Conservation (phyloP, 2,797 vertebrate species). For the Poliocrania exsul region DNA sequence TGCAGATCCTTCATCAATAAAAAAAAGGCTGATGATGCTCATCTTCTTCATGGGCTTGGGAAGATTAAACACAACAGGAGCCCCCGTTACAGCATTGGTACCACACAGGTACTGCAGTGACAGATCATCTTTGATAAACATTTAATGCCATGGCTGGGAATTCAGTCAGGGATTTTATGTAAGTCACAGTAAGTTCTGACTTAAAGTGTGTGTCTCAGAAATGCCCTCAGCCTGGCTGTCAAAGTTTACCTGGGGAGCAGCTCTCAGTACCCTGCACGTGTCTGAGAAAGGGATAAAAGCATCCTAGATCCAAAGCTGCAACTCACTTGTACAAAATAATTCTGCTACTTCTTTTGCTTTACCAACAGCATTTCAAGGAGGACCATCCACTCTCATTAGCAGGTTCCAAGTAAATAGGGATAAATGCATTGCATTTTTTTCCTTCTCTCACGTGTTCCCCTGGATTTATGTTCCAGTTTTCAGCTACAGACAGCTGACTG, state of each 20-base stretch:
- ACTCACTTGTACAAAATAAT: background rate
- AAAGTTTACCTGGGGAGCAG: background rate
- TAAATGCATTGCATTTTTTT: background rate
- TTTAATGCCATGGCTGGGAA: background rate
- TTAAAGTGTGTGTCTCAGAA: background rate
- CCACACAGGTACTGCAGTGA: background rate
- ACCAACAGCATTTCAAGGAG: background rate
- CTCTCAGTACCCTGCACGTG: background rate
- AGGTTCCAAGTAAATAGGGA: background rate
- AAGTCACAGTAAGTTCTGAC: background rate
- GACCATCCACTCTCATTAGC: background rate
- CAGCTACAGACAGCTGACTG: background rate
- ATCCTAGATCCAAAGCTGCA: background rate
- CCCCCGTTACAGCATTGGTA: background rate
- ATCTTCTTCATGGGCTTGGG: background rate
- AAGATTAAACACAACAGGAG: background rate
- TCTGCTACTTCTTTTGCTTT: background rate
- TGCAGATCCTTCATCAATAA: background rate
- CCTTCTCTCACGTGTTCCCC: background rate
- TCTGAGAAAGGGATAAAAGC: background rate
- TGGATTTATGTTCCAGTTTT: background rate
- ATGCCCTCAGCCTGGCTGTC: background rate
- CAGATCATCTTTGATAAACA: background rate
- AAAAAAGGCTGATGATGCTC: background rate
- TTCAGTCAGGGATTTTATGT: slow-evolving; percentile 12